Evolutionary conservation across 35 echinoderm and acorn worm genomes (phyloP).

Genomic region (Ophiothrix spiculata): DNA sequence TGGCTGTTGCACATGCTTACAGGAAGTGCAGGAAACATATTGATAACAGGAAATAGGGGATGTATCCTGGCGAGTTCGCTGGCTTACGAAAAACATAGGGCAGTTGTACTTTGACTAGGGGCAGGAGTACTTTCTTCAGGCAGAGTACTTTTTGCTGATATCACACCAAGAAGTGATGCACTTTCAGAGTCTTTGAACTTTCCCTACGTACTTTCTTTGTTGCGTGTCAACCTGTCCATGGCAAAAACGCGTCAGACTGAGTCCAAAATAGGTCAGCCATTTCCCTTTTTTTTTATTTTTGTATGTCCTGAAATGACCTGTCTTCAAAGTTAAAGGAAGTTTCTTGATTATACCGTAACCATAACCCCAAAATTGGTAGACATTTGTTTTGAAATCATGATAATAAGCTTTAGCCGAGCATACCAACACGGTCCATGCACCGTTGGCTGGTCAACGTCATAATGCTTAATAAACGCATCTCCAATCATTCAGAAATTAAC

Average conservation of each 20-base stretch:
- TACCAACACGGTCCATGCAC: neutral
- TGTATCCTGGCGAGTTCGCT: constrained; percentile 3
- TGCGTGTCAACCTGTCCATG: constrained; percentile 54
- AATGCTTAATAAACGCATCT: neutral
- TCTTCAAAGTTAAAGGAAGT: neutral
- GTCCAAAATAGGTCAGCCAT: constrained; percentile 28
- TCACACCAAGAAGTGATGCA: constrained; percentile 51
- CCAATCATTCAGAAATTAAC: constrained; percentile 5
- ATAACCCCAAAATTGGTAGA: neutral
- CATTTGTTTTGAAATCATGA: neutral
- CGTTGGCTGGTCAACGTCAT: neutral
- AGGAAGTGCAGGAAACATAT: neutral
- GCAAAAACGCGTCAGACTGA: constrained; percentile 14
- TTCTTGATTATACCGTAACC: neutral
- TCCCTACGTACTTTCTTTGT: constrained; percentile 69
- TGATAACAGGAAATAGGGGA: constrained; percentile 26
- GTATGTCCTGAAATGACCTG: constrained; percentile 46
- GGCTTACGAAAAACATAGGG: neutral
- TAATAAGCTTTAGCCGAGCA: neutral
- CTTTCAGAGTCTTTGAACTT: constrained; percentile 64
- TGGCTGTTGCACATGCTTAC: neutral
- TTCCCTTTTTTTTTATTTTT: constrained; percentile 27
- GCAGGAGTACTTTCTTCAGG: constrained; percentile 66
- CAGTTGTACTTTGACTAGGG: constrained; percentile 52
- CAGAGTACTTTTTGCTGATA: constrained; percentile 66